Base-by-base conservation (phyloP, 1,140 invertebrate genomes). In the Lepeophtheirus salmonis region DNA sequence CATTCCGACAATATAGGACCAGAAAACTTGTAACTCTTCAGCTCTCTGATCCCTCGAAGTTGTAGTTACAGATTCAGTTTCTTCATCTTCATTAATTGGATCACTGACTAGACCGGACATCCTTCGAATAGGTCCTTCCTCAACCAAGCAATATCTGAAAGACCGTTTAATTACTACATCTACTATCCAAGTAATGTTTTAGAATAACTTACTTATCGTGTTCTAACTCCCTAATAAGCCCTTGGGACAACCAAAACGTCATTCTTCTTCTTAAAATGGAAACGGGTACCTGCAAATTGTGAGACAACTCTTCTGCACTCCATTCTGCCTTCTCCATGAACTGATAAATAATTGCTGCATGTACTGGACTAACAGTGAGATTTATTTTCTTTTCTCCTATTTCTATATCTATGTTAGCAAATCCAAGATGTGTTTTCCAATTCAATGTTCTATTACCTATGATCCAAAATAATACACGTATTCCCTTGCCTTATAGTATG, bases 1-100 rank as follows among this genome's bases (percentile, higher is more conserved):
- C 89, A 97, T 95, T 6, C 89, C 90, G 30, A 91, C 83, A 67
- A 95, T 92, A 67, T 96, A 96, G 0, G 88, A 89, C 90, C 90
- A 96, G 67, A 90, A 90, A 10, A 89, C 85, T 73, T 79, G 64
- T 1, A 68, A 66, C 50, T 95, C 89, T 66, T 89, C 86, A 71
- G 92, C 87, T 61, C 86, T 77, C 73, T 94, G 89, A 71, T 91
- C 87, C 70, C 88, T 83, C 10, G 87, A 83, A 17, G 88, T 89
- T 4, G 89, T 85, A 81, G 94, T 91, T 0, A 83, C 87, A 70
- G 86, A 90, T 70, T 94, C 89, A 3, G 80, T 74, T 71, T 96
- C 89, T 66, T 89, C 89, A 67, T 96, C 90, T 64, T 91, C 85
- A 62, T 83, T 79, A 16, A 84, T 54, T 2, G 52, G 50, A 22